Evolutionary conservation across 2,888 invertebrate genomes (phyloP), one percentile per base, ranked within the genome.

Genomic region (Acanthococcus lagerstroemiae): DNA sequence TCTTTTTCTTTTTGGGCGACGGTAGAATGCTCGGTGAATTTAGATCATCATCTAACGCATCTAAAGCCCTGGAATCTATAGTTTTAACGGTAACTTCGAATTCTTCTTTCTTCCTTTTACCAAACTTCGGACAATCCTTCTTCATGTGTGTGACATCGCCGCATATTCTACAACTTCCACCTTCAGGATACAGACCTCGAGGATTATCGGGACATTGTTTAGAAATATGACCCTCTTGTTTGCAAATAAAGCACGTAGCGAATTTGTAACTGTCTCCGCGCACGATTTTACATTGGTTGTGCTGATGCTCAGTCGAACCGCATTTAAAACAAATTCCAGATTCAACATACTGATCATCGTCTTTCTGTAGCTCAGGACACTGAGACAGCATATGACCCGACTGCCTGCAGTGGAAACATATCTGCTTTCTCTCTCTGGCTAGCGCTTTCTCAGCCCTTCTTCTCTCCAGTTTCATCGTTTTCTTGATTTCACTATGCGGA

Each of bases 221-320:
- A 0, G 92, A 85, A 71, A 94, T 85, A 75, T 95, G 94, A 5
- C 94, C 94, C 76, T 83, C 84, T 76, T 92, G 85, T 65, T 84
- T 84, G 75, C 94, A 95, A 70, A 94, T 86, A 74, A 93, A 94
- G 76, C 94, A 95, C 65, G 83, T 85, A 0, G 93, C 93, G 78
- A 84, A 91, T 73, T 87, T 83, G 73, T 83, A 90, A 67, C 85
- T 84, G 68, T 83, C 81, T 46, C 81, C 80, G 70, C 78, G 81
- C 37, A 81, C 81, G 0, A 86, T 85, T 78, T 83, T 84, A 72
- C 88, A 88, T 73, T 86, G 83, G 73, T 83, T 84, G 72, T 86
- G 84, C 12, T 83, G 83, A 74, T 93, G 93, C 74, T 92, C 92
- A 4, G 88, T 88, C 0, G 91, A 91, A 0, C 93, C 93, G 77